These are phyloP conservation scores for Sinocyclocheilus maitianheensis DNA, from an alignment of 2,113 vertebrate genomes.

Conservation along the genomic window DNA sequence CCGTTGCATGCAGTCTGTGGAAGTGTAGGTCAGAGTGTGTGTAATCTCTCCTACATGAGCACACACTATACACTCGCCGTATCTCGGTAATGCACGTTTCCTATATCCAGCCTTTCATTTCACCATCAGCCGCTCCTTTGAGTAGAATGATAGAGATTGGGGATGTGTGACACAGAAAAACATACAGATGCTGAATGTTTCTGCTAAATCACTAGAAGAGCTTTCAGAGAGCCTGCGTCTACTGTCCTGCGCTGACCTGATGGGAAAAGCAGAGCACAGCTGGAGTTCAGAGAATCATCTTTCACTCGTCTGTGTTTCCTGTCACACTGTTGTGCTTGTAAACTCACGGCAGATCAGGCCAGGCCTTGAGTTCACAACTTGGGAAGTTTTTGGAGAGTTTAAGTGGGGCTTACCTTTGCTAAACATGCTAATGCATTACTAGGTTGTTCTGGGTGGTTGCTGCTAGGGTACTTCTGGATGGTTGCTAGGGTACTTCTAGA, in stretches of 20 bases:
- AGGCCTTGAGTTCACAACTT: neutral
- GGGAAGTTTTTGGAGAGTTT: neutral
- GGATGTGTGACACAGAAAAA: slow-evolving; percentile 16
- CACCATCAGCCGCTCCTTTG: neutral
- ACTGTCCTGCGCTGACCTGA: slow-evolving; percentile 46
- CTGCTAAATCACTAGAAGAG: slow-evolving; percentile 39
- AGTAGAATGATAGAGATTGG: neutral
- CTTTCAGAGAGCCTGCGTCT: slow-evolving; percentile 15
- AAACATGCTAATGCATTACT: neutral
- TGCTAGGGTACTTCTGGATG: too few species aligned
- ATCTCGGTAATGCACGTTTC: slow-evolving; percentile 7
- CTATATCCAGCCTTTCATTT: slow-evolving; percentile 22
- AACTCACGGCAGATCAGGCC: neutral
- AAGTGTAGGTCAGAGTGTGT: neutral
- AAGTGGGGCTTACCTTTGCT: neutral
- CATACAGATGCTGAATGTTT: slow-evolving; percentile 32
- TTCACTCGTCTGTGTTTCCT: slow-evolving; percentile 17
- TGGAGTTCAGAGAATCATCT: slow-evolving; percentile 1
- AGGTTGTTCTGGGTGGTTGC: too few species aligned
- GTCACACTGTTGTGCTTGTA: slow-evolving; percentile 18
- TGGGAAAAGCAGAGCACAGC: slow-evolving; percentile 52
- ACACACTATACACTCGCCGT: neutral
- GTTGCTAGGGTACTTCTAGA: too few species aligned
- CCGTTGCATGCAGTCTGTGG: neutral
- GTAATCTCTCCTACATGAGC: neutral